phyloP scores from a whole-genome alignment of 2,113 vertebrate genomes.

The Gavialis gangeticus region DNA sequence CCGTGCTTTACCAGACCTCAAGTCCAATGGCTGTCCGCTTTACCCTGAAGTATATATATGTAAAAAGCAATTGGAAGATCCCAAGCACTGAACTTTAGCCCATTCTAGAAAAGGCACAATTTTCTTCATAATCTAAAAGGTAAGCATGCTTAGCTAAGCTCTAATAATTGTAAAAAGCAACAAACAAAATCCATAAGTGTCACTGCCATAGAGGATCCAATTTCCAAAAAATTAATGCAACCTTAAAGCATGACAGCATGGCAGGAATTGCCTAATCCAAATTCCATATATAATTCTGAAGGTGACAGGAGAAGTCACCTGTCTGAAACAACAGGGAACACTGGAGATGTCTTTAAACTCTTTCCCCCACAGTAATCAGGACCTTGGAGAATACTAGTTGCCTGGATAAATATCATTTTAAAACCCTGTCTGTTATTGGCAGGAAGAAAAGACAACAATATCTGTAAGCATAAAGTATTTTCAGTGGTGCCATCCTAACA shows the following conservation, averaged over 20 bases:
- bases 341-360: neutral
- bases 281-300: neutral
- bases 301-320: neutral
- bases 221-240: neutral
- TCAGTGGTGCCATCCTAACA: neutral
- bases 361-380: neutral
- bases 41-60: neutral
- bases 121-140: neutral
- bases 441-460: neutral
- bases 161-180: neutral
- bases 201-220: too few relatives aligned
- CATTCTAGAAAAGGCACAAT: neutral
- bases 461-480: neutral
- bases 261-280: neutral
- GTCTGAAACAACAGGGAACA: neutral
- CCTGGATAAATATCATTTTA: neutral
- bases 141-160: neutral
- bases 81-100: neutral
- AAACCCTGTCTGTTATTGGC: neutral
- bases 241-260: neutral
- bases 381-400: neutral
- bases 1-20: neutral
- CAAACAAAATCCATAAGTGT: neutral
- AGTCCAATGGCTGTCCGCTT: neutral
- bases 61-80: neutral